Base-by-base conservation (phyloP, 2,113 vertebrate genomes). In the Mesembrinibis cayennensis region DNA sequence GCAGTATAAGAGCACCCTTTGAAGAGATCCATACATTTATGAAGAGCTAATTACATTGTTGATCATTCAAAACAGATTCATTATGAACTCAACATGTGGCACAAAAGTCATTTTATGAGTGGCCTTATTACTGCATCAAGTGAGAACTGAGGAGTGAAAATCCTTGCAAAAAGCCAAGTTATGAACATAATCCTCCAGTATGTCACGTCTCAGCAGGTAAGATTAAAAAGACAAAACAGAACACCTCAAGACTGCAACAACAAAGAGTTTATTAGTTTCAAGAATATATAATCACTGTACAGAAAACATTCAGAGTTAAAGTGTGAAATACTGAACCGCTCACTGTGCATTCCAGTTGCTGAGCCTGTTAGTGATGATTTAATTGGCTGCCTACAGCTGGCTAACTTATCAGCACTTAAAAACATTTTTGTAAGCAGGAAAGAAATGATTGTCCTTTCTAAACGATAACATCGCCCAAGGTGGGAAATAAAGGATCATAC, bases 251-350 rank as follows among this genome's bases (percentile, higher is more conserved):
- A 88, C n/a, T 94, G 47, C 65, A 90, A 88, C 67, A 90, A 91
- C 89, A 79, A 96, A 95, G 34, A 50, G 71, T 94, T 97, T 95
- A 97, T 95, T 97, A 91, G 40, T 91, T 15, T 85, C 63, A 93
- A 53, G 74, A 95, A 86, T 81, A 86, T 72, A 91, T 90, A 71
- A 59, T 85, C 90, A 90, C 65, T 84, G 45, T 84, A 96, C 90
- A 88, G 85, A 96, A 97, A 89, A 94, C n/a, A 87, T 56, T 82
- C 34, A 29, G 22, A 96, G 47, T 89, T 91, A 40, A 82, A 82
- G 66, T 2, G 13, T 91, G 49, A 95, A 96, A 79, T 84, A 93
- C 32, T 69, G 82, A 95, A 90, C 50, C 3, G 7, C 56, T 77
- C 27, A 72, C 50, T 71, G 58, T 79, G 90, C 56, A 38, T 93